phyloP scores from a whole-genome alignment of 2,113 vertebrate species.

The Rhegmatorhina hoffmannsi region DNA sequence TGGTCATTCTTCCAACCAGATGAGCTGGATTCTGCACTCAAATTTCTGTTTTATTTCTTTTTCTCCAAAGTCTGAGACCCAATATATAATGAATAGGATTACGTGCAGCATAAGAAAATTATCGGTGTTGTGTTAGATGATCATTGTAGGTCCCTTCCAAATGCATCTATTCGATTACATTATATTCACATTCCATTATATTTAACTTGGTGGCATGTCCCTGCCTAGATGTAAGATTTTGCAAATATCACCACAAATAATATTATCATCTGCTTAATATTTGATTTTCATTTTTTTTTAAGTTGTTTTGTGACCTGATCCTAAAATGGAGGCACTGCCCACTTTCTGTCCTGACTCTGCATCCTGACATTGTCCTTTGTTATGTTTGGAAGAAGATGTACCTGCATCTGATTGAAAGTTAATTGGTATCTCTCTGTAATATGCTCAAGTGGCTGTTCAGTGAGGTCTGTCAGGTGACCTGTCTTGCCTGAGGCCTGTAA shows the following conservation, averaged over 20 bases:
- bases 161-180: neutral
- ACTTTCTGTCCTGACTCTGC: neutral
- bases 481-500: neutral
- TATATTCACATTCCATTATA: neutral
- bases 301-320: neutral
- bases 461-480: neutral
- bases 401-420: neutral
- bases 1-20: neutral
- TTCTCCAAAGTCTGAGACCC: neutral
- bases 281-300: neutral
- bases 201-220: neutral
- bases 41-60: neutral
- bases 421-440: neutral
- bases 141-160: neutral
- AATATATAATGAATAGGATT: neutral
- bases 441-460: neutral
- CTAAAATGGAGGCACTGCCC: neutral
- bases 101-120: neutral
- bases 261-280: neutral
- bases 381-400: neutral
- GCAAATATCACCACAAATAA: neutral
- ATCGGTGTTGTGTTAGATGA: neutral
- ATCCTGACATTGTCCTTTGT: neutral
- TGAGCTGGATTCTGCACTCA: neutral
- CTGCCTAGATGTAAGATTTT: neutral